phyloP scores from a whole-genome alignment of 2,113 vertebrate genomes.

The Scopus umbretta region DNA sequence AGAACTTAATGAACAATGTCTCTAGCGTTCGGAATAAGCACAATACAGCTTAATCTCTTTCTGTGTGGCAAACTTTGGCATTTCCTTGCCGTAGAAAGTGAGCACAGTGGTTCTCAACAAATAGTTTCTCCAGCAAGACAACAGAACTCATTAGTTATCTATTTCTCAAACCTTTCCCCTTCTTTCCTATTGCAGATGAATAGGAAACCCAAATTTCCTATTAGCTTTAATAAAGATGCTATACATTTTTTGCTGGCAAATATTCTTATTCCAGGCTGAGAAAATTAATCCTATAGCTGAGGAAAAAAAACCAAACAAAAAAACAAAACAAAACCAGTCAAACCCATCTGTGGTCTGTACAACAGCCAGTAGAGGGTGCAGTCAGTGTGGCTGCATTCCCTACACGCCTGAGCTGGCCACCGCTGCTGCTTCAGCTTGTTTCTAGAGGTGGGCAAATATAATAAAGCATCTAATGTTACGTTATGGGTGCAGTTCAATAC shows the following conservation, averaged over 20 bases:
- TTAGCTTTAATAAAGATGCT: background rate
- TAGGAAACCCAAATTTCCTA: background rate
- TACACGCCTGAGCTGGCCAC: background rate
- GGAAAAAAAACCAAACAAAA: background rate
- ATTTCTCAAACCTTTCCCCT: background rate
- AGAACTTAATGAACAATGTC: constrained; percentile 1
- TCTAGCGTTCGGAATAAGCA: background rate
- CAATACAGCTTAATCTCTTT: background rate
- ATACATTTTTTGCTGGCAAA: background rate
- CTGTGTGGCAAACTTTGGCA: background rate
- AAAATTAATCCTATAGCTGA: background rate
- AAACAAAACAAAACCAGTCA: background rate
- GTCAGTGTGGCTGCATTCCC: background rate
- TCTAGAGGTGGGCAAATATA: background rate
- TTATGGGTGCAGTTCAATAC: background rate
- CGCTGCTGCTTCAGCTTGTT: background rate
- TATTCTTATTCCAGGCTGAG: background rate
- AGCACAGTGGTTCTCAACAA: background rate
- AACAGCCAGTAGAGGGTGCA: constrained; percentile 62
- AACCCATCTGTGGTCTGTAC: background rate
- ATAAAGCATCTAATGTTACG: background rate
- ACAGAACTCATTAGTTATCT: background rate
- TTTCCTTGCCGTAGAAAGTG: background rate
- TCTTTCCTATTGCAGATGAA: background rate
- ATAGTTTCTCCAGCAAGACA: background rate